Conservation (phyloP, 2,797 vertebrate species). For the Neostethus bicornis region DNA sequence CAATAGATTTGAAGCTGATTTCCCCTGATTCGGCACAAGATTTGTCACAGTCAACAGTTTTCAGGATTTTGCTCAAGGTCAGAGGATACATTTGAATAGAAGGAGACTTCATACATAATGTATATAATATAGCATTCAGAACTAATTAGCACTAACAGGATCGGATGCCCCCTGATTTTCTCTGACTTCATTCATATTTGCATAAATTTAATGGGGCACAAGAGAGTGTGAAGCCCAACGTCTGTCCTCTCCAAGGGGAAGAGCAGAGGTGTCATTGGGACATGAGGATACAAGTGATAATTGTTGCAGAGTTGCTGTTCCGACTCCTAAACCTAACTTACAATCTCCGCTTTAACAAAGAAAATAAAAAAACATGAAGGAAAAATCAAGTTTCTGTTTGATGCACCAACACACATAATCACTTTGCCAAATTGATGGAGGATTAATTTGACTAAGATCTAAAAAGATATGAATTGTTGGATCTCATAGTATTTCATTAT, state of each 20-base stretch:
- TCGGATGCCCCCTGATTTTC: slow-evolving; percentile 71
- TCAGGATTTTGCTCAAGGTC: slow-evolving; percentile 55
- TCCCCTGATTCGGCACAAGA: slow-evolving; percentile 17
- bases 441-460: no score
- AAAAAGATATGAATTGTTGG: slow-evolving; percentile 33
- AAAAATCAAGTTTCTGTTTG: neutral
- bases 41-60: slow-evolving; percentile 17
- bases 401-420: neutral
- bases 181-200: slow-evolving; percentile 71
- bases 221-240: slow-evolving; percentile 60
- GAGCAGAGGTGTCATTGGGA: slow-evolving; percentile 65
- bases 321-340: slow-evolving; percentile 34
- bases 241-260: slow-evolving; percentile 65
- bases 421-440: no score
- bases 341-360: slow-evolving; percentile 61
- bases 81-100: slow-evolving; percentile 34
- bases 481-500: slow-evolving; percentile 31
- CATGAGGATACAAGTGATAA: slow-evolving; percentile 65
- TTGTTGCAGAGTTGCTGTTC: slow-evolving; percentile 63
- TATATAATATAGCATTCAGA: slow-evolving; percentile 63
- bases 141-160: slow-evolving; percentile 77
- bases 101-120: slow-evolving; percentile 64
- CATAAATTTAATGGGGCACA: slow-evolving; percentile 80
- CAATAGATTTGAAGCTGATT: slow-evolving; percentile 21
- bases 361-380: slow-evolving; percentile 11